These are phyloP conservation scores for Seladonia tumulorum DNA, from an alignment of 2,888 invertebrate genomes.

Conservation along the genomic window DNA sequence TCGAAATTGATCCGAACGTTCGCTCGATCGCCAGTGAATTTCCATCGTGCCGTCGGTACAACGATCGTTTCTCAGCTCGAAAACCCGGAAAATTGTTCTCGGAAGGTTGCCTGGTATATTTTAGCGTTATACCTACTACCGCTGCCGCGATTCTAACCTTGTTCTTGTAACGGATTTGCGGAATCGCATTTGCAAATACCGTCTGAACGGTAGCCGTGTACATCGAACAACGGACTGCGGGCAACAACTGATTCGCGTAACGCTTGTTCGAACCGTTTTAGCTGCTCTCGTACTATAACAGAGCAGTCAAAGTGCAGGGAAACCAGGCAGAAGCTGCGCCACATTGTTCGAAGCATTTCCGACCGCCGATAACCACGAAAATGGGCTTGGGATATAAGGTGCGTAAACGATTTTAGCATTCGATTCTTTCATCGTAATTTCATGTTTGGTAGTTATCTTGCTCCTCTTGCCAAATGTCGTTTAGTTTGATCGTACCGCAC, in stretches of 20 bases:
- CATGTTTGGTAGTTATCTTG: not conserved
- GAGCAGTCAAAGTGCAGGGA: not conserved
- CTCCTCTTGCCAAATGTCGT: not conserved
- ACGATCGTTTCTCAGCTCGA: not conserved
- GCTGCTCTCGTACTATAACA: not conserved
- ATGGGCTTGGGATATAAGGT: conserved; percentile 55
- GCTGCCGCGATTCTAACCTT: not conserved
- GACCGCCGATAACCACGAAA: not conserved
- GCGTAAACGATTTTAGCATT: not conserved
- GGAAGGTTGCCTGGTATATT: not conserved
- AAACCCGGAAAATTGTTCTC: not conserved
- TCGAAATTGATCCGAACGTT: not conserved
- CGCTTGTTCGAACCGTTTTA: not conserved
- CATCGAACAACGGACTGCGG: not conserved
- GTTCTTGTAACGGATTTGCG: not conserved
- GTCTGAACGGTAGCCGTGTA: not conserved
- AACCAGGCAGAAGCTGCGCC: not conserved
- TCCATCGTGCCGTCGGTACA: not conserved
- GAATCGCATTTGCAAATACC: not conserved
- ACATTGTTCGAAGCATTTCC: conserved; percentile 12
- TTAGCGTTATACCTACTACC: not conserved
- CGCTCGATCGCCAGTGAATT: conserved; percentile 12
- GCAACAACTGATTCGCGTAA: not conserved
- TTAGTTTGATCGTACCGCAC: not conserved
- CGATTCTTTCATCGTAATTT: not conserved